Conservation (phyloP, 2,113 vertebrate species). For the Cyrtonyx montezumae region DNA sequence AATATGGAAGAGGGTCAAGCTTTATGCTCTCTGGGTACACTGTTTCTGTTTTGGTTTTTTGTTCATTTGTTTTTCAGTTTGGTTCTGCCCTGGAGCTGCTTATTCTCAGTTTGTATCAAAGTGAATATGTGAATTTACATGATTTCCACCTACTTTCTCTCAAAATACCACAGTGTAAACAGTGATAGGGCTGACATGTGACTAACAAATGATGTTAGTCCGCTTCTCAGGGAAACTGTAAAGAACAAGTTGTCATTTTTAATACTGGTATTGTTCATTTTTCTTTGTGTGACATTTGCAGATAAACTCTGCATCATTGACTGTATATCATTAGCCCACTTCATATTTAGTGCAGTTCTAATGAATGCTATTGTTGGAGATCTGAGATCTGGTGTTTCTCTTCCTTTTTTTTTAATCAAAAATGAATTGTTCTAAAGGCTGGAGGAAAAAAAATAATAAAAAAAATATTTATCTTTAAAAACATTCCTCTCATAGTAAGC, state of each 20-base stretch:
- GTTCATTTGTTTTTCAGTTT: neutral
- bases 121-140: neutral
- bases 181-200: neutral
- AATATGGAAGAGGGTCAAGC: neutral
- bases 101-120: neutral
- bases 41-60: neutral
- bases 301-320: neutral
- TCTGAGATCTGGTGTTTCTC: neutral
- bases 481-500: neutral
- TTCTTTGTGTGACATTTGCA: neutral
- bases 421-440: neutral
- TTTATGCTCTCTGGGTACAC: neutral
- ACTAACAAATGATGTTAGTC: neutral
- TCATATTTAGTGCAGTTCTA: neutral
- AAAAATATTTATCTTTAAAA: neutral
- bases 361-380: neutral
- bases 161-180: neutral
- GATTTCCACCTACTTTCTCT: neutral
- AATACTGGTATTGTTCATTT: neutral
- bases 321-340: neutral
- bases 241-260: neutral
- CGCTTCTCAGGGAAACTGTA: neutral
- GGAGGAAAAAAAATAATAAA: neutral
- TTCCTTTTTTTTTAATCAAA: neutral
- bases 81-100: neutral